A percentile compares a stretch with the other conserved stretches of the same genome.
Conservation (phyloP, 2,113 vertebrate genomes). For the Elachura formosa region DNA sequence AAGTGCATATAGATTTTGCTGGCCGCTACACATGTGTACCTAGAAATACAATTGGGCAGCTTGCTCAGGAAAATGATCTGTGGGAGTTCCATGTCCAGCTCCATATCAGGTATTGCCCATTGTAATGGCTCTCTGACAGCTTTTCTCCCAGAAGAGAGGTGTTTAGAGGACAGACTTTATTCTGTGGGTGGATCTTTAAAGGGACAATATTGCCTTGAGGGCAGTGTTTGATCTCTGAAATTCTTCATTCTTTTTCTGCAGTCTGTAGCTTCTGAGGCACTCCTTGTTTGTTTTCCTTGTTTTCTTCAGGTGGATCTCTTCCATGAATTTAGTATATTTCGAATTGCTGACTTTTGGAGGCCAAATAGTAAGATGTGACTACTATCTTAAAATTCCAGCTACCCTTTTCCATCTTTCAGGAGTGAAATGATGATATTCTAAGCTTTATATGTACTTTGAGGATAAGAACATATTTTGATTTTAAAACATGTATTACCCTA, state of each 20-base stretch:
- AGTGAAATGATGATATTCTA: not conserved
- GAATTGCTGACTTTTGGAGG: not conserved
- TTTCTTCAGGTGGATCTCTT: not conserved
- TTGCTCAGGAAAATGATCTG: not conserved
- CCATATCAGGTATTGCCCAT: not conserved
- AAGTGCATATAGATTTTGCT: not conserved
- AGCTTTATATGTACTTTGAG: not conserved
- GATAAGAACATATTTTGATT: not conserved
- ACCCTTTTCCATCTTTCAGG: not conserved
- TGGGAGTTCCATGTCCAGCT: not conserved
- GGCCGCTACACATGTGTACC: not conserved
- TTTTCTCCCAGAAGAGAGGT: not conserved
- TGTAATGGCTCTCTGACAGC: not conserved
- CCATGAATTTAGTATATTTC: not conserved
- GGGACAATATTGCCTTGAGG: not conserved
- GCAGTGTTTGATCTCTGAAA: not conserved
- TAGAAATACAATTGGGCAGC: rapidly evolving
- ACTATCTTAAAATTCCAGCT: not conserved
- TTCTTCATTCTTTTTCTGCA: not conserved
- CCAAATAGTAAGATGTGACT: not conserved
- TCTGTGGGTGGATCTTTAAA: not conserved
- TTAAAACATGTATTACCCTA: not conserved
- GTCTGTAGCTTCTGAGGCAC: not conserved
- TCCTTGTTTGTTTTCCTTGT: not conserved
- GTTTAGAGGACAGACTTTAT: not conserved